Percentiles rank a stretch among this genome's conserved stretches.
Evolutionary conservation across 1,140 invertebrate genomes (phyloP).

Genomic region (Delia radicum): DNA sequence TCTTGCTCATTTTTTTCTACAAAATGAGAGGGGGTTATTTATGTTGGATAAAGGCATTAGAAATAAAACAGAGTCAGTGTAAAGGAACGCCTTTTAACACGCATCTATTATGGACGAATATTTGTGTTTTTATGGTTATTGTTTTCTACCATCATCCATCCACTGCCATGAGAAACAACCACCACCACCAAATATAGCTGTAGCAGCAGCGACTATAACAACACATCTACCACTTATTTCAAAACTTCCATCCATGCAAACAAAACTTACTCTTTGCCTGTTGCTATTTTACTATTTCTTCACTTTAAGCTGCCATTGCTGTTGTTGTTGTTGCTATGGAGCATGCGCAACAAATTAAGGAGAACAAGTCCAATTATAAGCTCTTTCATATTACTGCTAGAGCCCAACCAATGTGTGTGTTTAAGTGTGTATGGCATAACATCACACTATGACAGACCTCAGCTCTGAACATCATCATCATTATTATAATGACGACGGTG

Average conservation of each 20-base stretch:
- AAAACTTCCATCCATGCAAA: too few species aligned
- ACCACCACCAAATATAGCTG: background rate
- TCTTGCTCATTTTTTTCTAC: background rate
- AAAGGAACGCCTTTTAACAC: conserved; percentile 1
- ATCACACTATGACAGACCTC: background rate
- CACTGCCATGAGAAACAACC: background rate
- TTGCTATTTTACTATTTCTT: background rate
- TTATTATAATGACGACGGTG: background rate
- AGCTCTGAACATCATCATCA: background rate
- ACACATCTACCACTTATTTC: background rate
- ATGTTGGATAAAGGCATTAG: background rate
- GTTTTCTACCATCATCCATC: background rate
- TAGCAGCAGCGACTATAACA: background rate
- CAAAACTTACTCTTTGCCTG: background rate
- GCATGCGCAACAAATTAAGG: background rate
- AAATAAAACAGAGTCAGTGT: background rate
- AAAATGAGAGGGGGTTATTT: background rate
- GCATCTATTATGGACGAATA: background rate
- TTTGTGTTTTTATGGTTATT: background rate
- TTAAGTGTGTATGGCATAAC: background rate
- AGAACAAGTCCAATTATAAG: too few species aligned
- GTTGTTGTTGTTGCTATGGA: background rate
- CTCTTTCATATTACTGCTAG: too few species aligned
- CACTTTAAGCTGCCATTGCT: background rate
- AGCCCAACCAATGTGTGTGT: too few species aligned